Conservation (phyloP, 2,888 invertebrate species). For the Himalopsyche japonica region DNA sequence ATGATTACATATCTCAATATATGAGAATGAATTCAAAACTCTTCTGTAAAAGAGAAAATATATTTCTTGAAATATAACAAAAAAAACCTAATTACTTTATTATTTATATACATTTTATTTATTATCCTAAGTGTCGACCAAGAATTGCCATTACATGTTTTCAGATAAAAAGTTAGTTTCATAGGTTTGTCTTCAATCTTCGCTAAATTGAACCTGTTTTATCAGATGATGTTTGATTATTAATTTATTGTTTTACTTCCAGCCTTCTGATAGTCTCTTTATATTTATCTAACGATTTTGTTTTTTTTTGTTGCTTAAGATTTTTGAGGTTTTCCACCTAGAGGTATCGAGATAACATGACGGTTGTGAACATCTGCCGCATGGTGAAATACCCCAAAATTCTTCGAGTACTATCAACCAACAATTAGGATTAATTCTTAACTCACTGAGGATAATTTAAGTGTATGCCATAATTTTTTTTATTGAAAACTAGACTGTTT, state of each 20-base stretch:
- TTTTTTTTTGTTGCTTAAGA: neutral
- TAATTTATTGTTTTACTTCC: neutral
- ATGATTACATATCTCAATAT: no score
- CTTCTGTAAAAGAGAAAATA: no score
- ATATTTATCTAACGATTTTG: neutral
- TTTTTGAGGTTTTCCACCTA: neutral
- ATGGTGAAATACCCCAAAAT: neutral
- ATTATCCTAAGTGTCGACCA: no score
- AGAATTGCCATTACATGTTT: no score
- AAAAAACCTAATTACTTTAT: no score
- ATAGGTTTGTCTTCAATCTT: no score
- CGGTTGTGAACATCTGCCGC: neutral
- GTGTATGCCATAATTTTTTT: neutral
- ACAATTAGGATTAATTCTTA: neutral
- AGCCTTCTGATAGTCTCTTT: neutral
- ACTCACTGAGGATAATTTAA: neutral
- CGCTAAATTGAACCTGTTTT: no score
- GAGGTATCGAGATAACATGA: neutral
- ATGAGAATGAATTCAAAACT: no score
- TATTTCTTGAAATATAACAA: no score
- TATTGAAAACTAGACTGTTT: neutral
- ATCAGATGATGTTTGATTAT: neutral
- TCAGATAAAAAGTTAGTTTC: no score
- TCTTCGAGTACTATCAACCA: neutral
- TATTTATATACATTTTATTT: no score